These are phyloP conservation scores for Listrodromus nycthemerus DNA, from an alignment of 2,888 invertebrate genomes.

Conservation along the genomic window DNA sequence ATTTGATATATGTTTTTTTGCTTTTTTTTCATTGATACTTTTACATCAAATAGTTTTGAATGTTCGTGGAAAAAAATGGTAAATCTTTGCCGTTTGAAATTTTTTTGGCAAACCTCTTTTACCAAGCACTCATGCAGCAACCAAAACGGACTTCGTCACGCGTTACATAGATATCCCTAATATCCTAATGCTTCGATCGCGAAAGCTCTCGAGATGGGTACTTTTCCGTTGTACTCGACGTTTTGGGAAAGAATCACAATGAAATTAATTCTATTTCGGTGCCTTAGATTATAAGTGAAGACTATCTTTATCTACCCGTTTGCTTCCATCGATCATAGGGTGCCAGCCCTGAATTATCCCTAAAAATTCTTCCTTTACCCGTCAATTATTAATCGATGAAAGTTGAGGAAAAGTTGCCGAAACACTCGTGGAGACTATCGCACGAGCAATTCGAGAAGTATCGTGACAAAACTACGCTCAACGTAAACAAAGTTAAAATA, in stretches of 20 bases:
- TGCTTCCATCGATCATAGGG: background rate
- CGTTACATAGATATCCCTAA: background rate
- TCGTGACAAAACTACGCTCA: background rate
- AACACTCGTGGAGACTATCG: too few species aligned
- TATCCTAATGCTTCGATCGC: background rate
- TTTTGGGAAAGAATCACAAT: slow-evolving; percentile 42
- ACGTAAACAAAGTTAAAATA: background rate
- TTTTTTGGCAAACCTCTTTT: too few species aligned
- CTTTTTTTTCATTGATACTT: background rate
- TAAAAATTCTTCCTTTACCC: background rate
- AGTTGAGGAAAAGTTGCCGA: too few species aligned
- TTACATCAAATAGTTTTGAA: too few species aligned
- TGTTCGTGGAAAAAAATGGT: too few species aligned
- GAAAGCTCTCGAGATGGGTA: slow-evolving; percentile 7
- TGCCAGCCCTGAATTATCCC: background rate
- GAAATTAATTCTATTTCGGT: slow-evolving; percentile 40
- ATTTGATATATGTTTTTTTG: background rate
- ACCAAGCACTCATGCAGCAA: too few species aligned
- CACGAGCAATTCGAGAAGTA: background rate
- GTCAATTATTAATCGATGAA: background rate
- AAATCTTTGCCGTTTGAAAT: too few species aligned
- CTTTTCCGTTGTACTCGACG: background rate
- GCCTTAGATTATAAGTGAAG: slow-evolving; percentile 26
- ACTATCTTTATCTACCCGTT: slow-evolving; percentile 18
- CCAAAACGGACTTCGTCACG: background rate